phyloP scores from a whole-genome alignment of 2,888 invertebrate species.

The Chironomus tentans region DNA sequence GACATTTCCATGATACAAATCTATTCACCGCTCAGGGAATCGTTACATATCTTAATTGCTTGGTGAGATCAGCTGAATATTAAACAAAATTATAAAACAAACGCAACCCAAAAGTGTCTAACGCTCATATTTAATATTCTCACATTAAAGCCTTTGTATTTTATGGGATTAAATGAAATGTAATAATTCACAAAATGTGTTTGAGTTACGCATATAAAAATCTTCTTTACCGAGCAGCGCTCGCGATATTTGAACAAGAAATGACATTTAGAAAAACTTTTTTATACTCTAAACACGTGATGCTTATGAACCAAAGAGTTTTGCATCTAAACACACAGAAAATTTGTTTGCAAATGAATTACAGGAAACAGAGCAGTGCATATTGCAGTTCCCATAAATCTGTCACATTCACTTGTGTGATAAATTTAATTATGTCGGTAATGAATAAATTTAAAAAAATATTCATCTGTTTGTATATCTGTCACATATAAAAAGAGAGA shows the following conservation, averaged over 20 bases:
- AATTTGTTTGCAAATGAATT: conserved; percentile 18
- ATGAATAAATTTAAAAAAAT: conserved; percentile 2
- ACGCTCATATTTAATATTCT: too few relatives aligned
- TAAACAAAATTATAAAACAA: not conserved
- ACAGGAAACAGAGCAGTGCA: conserved; percentile 5
- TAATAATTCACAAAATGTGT: not conserved
- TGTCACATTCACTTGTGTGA: conserved; percentile 14
- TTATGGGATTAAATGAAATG: not conserved
- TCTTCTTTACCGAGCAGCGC: not conserved
- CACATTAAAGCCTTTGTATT: too few relatives aligned
- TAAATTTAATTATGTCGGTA: not conserved
- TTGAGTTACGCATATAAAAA: not conserved
- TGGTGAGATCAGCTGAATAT: too few relatives aligned
- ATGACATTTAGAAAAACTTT: not conserved
- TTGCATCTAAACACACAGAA: not conserved
- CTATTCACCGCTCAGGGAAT: too few relatives aligned
- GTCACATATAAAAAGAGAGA: not conserved
- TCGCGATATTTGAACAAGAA: too few relatives aligned
- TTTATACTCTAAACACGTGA: not conserved
- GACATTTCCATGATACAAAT: too few relatives aligned
- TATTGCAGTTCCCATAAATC: conserved; percentile 18
- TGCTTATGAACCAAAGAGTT: not conserved
- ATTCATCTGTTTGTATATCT: not conserved
- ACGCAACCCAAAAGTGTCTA: not conserved
- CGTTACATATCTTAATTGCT: too few relatives aligned